Base-by-base conservation (phyloP, 37 sponge, comb jelly and placozoan species). In the Tethya wilhelma region DNA sequence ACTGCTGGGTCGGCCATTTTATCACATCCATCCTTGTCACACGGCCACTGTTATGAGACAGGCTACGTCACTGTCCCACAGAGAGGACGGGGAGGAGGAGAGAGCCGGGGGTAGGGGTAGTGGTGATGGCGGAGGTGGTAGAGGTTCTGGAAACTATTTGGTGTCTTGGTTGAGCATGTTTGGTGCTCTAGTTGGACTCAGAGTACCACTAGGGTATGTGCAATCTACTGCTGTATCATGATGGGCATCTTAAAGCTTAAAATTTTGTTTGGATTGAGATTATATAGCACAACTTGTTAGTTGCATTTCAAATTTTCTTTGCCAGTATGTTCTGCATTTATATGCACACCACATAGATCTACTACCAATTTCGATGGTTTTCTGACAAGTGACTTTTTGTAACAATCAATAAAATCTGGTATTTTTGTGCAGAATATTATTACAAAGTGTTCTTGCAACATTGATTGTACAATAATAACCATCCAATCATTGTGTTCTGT, bases 21-120 rank as follows among this genome's bases (percentile, higher is more conserved):
- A 78, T 65, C 79, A 90, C 49, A 53, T 97, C 44, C 98, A 97
- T 58, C 98, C 98, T 2, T 97, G 98, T 59, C 87, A 92, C 75
- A 97, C 98, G 0, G 84, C 90, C 6, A 38, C 72, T 25, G 64
- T 91, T 22, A 97, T 97, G 97, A 75, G 43, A 22, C 7, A 46
- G 25, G 56, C 53, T 0, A 44, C 32, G 56, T 23, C 3, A 22
- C 34, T 23, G 3, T n/a, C 23, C 25, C 31, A 14, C 25, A 11
- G 49, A 2, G 53, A 4, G 9, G 74, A 53, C 43, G 45, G 70
- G 2, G 67, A 67, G 9, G 29, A 1, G 1, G 53, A 49, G 53
- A n/a, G n/a, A n/a, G n/a, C n/a, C n/a, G n/a, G n/a, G n/a, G 53
- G 53, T 19, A 14, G 14, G 53, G 53, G 53, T 23, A 59, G 79